Evolutionary conservation across 1,140 invertebrate species (phyloP).

Genomic region (Ceratina australensis): DNA sequence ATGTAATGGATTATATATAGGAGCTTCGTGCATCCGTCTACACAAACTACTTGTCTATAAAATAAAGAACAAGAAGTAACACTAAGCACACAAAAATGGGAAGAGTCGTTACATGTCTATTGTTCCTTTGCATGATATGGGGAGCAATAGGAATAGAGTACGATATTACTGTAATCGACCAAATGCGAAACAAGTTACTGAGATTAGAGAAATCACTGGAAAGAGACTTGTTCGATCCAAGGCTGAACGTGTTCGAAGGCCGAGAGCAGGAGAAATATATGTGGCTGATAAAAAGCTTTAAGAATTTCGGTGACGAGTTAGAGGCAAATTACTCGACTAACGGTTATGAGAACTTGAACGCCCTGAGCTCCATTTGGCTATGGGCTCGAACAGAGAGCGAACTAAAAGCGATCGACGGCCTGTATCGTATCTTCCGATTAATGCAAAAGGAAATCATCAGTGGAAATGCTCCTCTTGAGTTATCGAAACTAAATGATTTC

Average conservation of each 20-base stretch:
- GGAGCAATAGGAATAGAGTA: background rate
- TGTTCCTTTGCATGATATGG: slow-evolving; percentile 20
- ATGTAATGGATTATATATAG: background rate
- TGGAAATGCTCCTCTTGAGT: slow-evolving; percentile 70
- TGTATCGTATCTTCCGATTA: slow-evolving; percentile 82
- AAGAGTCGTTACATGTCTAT: background rate
- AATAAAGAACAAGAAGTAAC: background rate
- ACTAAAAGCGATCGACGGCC: slow-evolving; percentile 79
- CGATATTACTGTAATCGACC: slow-evolving; percentile 76
- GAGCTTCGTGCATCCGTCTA: background rate
- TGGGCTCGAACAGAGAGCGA: slow-evolving; percentile 81
- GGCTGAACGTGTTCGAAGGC: slow-evolving; percentile 1
- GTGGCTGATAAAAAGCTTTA: slow-evolving; percentile 80
- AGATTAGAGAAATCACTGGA: slow-evolving; percentile 71
- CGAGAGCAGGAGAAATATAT: slow-evolving; percentile 34
- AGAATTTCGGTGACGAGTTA: slow-evolving; percentile 79
- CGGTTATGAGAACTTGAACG: slow-evolving; percentile 72
- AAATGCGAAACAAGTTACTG: slow-evolving; percentile 80
- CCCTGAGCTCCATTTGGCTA: slow-evolving; percentile 79
- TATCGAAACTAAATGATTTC: slow-evolving; percentile 82
- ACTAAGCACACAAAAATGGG: background rate
- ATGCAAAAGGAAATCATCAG: slow-evolving; percentile 74
- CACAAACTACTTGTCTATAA: background rate
- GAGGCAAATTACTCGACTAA: slow-evolving; percentile 66
- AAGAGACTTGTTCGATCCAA: slow-evolving; percentile 24